Evolutionary conservation across 2,113 vertebrate species (phyloP), one percentile per base, ranked within the genome.

Genomic region (Zootoca vivipara): DNA sequence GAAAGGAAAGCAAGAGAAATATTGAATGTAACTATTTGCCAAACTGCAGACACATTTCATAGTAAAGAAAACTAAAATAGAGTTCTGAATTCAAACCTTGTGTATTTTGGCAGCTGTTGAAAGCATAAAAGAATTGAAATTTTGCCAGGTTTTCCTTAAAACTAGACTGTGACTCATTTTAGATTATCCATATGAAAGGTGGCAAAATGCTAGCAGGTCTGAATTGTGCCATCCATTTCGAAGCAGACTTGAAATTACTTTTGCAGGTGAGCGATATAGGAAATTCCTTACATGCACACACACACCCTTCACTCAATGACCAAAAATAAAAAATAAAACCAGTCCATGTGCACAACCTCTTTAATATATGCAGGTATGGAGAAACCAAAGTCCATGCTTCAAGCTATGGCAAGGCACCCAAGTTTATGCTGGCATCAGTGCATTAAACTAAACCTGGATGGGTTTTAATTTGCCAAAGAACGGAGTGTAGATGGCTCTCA

Each of bases 31-130:
- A 94, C 91, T 85, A 92, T 58, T 35, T 72, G 77, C 77, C 83
- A 89, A 84, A 70, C 73, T 91, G 87, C 89, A 90, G 82, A 90
- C 79, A 70, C 40, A 58, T 91, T 90, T 95, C 90, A 93, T 78
- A 92, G 93, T 69, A 89, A 92, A 87, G 91, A 91, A 94, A 85
- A 93, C 38, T 89, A 73, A 15, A 87, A 67, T 83, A 83, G n/a
- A 75, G 83, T 80, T 93, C 83, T 87, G 64, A 83, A 90, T 89
- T 94, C 90, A 90, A 87, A 92, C 86, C 73, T 93, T 92, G 80
- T 90, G 78, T 0, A 1, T 58, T 83, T 94, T 95, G 95, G 95
- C 95, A 95, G 85, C 1, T 3, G 78, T 92, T 95, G 81, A 95
- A 96, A 95, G 94, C 38, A 62, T 78, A 89, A 16, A 83, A 89